Conservation (phyloP, 2,888 invertebrate species). For the Drosophila mimica region DNA sequence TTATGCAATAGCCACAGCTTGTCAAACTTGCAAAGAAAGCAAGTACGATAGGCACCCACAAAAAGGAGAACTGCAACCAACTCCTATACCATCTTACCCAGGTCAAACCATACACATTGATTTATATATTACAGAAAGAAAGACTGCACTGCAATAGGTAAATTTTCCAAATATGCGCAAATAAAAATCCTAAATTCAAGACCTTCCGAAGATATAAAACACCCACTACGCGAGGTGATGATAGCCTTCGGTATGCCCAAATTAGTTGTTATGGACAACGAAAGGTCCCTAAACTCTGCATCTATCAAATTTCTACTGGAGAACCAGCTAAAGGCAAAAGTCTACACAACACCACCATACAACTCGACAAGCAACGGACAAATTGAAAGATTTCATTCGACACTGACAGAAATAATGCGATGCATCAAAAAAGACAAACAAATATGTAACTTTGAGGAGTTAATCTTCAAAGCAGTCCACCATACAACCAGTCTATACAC, state of each 20-base stretch:
- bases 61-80: conserved; percentile 29
- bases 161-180: conserved; percentile 3
- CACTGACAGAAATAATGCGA: conserved; percentile 47
- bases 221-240: conserved; percentile 38
- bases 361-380: too few species aligned
- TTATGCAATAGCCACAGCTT: conserved; percentile 5
- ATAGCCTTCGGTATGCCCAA: conserved; percentile 23
- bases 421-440: conserved; percentile 9
- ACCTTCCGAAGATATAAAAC: conserved; percentile 35
- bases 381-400: conserved; percentile 42
- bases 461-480: too few species aligned
- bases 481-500: conserved; percentile 46
- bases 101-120: conserved; percentile 38
- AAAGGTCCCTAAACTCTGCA: too few species aligned
- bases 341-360: too few species aligned
- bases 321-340: too few species aligned
- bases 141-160: conserved; percentile 5
- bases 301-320: too few species aligned
- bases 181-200: conserved; percentile 6
- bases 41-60: conserved; percentile 6
- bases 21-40: conserved; percentile 27
- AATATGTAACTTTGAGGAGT: neutral
- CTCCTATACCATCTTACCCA: conserved; percentile 43
- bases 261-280: conserved; percentile 44
- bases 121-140: conserved; percentile 31